Evolutionary conservation across 2,113 vertebrate species (phyloP).

Genomic region (Chroicocephalus ridibundus): DNA sequence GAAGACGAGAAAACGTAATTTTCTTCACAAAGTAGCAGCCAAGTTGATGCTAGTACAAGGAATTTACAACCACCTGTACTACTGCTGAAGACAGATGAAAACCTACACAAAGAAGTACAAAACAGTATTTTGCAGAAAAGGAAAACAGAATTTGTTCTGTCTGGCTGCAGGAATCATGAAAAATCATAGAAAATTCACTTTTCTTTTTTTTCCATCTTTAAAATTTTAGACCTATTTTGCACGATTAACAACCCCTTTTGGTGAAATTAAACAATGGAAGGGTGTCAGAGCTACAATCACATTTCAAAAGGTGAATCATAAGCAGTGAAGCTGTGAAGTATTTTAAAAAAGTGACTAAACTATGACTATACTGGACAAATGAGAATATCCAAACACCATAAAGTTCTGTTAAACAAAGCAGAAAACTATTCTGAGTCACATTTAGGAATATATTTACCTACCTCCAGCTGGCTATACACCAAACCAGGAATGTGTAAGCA

Average conservation of each 20-base stretch:
- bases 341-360: neutral
- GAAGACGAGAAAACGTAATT: neutral
- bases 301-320: neutral
- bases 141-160: neutral
- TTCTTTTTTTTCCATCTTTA: neutral
- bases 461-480: neutral
- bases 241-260: neutral
- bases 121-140: neutral
- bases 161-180: neutral
- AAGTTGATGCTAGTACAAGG: neutral
- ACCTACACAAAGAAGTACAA: neutral
- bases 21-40: neutral
- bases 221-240: neutral
- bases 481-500: neutral
- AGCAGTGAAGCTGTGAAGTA: neutral
- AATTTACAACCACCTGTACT: neutral
- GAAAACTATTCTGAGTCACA: neutral
- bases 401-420: neutral
- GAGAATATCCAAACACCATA: neutral
- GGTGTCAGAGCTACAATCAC: neutral
- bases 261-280: neutral
- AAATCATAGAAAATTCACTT: neutral
- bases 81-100: neutral
- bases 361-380: neutral
- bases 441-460: neutral